Evolutionary conservation across 2,113 vertebrate species (phyloP).

Genomic region (Peucedramus taeniatus): DNA sequence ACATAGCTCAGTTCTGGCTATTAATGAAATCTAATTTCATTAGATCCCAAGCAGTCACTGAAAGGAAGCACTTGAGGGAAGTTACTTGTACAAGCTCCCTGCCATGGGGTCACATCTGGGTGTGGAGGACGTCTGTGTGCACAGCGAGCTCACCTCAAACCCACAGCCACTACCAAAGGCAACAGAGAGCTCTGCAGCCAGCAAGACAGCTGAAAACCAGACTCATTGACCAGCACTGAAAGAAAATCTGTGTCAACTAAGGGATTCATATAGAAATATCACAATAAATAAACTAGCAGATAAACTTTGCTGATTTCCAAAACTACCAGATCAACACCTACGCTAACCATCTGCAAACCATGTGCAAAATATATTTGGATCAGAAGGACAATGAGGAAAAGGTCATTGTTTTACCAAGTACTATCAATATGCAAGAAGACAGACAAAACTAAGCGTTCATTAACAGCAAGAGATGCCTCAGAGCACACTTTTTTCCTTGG

Average conservation of each 20-base stretch:
- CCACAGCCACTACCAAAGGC: not conserved
- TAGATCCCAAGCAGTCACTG: not conserved
- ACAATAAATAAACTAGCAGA: not conserved
- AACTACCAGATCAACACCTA: not conserved
- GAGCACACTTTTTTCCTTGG: not conserved
- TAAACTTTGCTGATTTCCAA: not conserved
- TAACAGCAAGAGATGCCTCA: not conserved
- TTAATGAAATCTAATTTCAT: not conserved
- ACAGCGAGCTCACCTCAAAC: not conserved
- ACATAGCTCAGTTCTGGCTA: not conserved
- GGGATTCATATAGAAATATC: not conserved
- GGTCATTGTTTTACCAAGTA: not conserved
- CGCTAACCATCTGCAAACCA: not conserved
- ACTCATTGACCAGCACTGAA: not conserved
- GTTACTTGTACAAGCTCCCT: not conserved
- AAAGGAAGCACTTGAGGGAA: not conserved
- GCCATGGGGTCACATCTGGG: fast-evolving
- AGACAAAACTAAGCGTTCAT: not conserved
- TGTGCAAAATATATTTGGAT: not conserved
- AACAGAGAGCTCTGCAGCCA: not conserved
- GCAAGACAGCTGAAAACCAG: not conserved
- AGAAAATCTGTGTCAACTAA: not conserved
- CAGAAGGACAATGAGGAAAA: not conserved
- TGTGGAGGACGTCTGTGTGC: not conserved
- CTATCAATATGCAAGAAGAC: not conserved